phyloP scores from a whole-genome alignment of 2,888 invertebrate genomes.

The Girardia tigrina region DNA sequence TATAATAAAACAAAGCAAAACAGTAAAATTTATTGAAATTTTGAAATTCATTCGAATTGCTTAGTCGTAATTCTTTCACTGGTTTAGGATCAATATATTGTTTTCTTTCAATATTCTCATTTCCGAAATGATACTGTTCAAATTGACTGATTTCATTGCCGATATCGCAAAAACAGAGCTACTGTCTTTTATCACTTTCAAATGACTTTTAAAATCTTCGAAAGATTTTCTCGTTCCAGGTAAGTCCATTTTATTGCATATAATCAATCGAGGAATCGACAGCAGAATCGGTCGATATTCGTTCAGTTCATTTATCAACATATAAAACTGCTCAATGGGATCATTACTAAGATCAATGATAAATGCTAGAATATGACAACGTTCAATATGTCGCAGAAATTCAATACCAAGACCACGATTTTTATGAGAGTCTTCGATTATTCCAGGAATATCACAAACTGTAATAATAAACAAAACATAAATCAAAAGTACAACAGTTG shows the following conservation, averaged over 20 bases:
- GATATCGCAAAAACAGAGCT: not conserved
- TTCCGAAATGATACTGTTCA: not conserved
- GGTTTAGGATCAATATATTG: no score
- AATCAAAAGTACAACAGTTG: no score
- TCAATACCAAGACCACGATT: conserved; percentile 61
- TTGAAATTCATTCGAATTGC: no score
- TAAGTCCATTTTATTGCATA: conserved; percentile 1
- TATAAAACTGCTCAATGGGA: not conserved
- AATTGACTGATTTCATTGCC: not conserved
- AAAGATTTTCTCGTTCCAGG: not conserved
- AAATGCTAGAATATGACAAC: conserved; percentile 69
- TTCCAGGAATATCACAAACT: conserved; percentile 82
- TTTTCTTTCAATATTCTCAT: not conserved
- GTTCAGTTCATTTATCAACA: not conserved
- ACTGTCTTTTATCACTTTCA: not conserved
- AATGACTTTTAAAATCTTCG: not conserved
- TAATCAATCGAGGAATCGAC: not conserved
- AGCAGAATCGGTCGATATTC: not conserved
- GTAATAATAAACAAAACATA: no score
- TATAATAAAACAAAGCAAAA: no score
- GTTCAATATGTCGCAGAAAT: conserved; percentile 76
- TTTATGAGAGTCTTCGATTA: conserved; percentile 79
- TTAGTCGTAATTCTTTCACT: no score
- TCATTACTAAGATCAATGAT: conserved; percentile 61
- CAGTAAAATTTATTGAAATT: no score